These are phyloP conservation scores for Drosophila nigromelanica DNA, from an alignment of 1,140 invertebrate species.

Conservation along the genomic window DNA sequence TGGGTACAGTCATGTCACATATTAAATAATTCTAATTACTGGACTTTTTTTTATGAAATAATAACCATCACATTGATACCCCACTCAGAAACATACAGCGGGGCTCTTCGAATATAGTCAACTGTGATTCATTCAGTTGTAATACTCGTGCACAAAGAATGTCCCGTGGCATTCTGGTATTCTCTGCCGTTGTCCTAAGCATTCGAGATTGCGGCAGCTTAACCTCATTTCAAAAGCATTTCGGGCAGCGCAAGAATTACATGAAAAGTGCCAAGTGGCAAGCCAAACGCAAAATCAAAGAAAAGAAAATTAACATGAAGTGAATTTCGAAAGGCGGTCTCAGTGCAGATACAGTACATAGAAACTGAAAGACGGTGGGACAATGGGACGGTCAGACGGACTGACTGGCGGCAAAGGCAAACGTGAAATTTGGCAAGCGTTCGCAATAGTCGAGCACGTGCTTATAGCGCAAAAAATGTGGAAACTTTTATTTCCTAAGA, in stretches of 20 bases:
- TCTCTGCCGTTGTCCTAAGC: constrained; percentile 33
- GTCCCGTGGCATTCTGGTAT: constrained; percentile 43
- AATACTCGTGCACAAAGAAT: constrained; percentile 5
- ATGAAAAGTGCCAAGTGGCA: constrained; percentile 58
- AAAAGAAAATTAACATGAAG: constrained; percentile 79
- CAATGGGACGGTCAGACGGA: not conserved
- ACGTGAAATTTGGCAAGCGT: constrained; percentile 75
- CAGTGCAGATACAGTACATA: constrained; percentile 46
- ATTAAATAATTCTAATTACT: too few species aligned
- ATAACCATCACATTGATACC: not conserved
- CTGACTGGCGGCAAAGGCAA: constrained; percentile 32
- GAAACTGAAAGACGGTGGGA: constrained; percentile 21
- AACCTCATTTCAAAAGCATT: constrained; percentile 64
- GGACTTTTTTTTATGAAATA: too few species aligned
- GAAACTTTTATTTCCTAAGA: constrained; percentile 77
- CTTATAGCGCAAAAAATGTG: constrained; percentile 74
- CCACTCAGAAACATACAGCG: not conserved
- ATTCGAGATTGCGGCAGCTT: constrained; percentile 64
- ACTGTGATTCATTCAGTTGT: constrained; percentile 10
- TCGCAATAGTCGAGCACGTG: constrained; percentile 63
- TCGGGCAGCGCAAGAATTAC: constrained; percentile 63
- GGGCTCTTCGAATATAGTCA: not conserved
- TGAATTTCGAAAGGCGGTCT: constrained; percentile 64
- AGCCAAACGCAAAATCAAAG: constrained; percentile 75
- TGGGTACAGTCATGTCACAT: too few species aligned